Evolutionary conservation across 2,797 vertebrate species (phyloP).

Genomic region (Alfaro cultratus): DNA sequence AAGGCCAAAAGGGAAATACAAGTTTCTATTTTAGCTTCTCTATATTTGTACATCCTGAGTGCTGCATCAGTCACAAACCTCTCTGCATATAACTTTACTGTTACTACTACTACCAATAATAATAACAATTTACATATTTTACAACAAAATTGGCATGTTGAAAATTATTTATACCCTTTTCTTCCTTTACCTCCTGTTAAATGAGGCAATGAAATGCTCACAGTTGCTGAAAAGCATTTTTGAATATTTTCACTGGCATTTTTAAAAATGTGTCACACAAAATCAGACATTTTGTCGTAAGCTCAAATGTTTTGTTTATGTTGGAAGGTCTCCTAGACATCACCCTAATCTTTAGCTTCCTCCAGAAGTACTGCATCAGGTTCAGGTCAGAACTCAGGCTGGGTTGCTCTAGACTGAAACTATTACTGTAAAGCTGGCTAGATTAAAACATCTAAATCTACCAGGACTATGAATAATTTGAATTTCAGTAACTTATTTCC

Average conservation of each 20-base stretch:
- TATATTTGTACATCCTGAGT: too few relatives aligned
- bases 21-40: too few relatives aligned
- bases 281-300: background rate
- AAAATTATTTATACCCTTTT: background rate
- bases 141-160: background rate
- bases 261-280: background rate
- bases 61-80: too few relatives aligned
- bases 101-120: background rate
- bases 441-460: background rate
- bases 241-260: background rate
- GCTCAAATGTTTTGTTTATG: background rate
- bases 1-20: too few relatives aligned
- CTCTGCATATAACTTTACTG: too few relatives aligned
- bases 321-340: background rate
- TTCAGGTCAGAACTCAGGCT: background rate
- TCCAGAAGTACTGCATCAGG: background rate
- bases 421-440: too few relatives aligned
- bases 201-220: background rate
- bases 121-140: background rate
- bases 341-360: background rate
- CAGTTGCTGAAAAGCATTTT: background rate
- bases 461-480: background rate
- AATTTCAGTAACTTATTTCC: background rate
- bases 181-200: background rate
- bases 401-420: too few relatives aligned